Conservation (phyloP, 2,888 invertebrate genomes). For the Euplagia quadripunctaria region DNA sequence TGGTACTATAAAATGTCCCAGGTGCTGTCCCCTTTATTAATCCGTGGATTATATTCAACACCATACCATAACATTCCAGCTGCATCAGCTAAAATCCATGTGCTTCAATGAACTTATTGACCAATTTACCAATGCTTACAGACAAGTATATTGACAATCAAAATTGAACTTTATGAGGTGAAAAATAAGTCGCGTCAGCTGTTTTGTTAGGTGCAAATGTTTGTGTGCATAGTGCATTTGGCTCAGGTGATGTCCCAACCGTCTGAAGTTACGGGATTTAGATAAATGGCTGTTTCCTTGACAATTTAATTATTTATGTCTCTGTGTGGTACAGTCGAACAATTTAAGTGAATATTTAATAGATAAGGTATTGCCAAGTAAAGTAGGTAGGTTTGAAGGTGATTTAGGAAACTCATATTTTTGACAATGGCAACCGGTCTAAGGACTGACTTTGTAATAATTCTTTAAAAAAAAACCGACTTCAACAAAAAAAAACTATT, state of each 20-base stretch:
- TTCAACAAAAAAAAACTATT: too few relatives aligned
- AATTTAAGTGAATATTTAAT: not conserved
- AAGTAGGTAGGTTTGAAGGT: too few relatives aligned
- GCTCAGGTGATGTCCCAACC: conserved; percentile 70
- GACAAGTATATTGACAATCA: not conserved
- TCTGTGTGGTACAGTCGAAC: not conserved
- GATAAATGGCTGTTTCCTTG: conserved; percentile 61
- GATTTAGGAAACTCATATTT: too few relatives aligned
- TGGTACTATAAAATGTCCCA: conserved; percentile 25
- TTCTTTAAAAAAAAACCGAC: too few relatives aligned
- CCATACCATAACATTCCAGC: conserved; percentile 37
- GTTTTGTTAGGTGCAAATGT: not conserved
- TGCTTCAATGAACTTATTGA: conserved; percentile 33
- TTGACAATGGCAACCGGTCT: too few relatives aligned
- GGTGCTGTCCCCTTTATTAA: conserved; percentile 38
- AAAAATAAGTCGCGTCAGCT: not conserved
- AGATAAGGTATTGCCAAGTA: not conserved
- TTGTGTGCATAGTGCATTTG: conserved; percentile 59
- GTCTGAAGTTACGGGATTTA: conserved; percentile 55
- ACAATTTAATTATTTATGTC: conserved; percentile 71
- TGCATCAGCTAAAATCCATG: conserved; percentile 40
- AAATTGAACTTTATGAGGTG: not conserved
- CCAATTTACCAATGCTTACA: conserved; percentile 26
- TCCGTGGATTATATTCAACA: conserved; percentile 31
- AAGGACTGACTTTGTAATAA: too few relatives aligned